Conservation (phyloP, 2,888 invertebrate genomes). For the Mystacides longicornis region DNA sequence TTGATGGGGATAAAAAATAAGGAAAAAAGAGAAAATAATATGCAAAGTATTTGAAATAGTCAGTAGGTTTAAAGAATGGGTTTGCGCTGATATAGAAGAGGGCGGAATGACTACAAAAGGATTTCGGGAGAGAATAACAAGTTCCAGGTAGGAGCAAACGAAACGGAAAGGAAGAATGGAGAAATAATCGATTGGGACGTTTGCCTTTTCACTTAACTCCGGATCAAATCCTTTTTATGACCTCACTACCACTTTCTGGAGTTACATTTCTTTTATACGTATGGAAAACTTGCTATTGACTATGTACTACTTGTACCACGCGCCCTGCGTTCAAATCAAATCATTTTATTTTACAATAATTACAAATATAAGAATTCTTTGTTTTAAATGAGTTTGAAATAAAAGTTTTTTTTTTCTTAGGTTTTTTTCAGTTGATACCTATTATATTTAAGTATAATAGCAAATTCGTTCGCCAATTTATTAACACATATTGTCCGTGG, state of each 20-base stretch:
- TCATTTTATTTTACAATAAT: too few species aligned
- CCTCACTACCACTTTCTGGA: conserved; percentile 20
- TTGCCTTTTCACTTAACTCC: conserved; percentile 27
- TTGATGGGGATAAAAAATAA: neutral
- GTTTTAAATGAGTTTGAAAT: too few species aligned
- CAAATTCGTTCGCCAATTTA: too few species aligned
- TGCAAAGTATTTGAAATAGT: neutral
- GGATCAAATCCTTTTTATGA: conserved; percentile 26
- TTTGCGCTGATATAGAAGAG: conserved; percentile 20
- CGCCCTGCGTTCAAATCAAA: too few species aligned
- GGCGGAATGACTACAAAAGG: conserved; percentile 13
- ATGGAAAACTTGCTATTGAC: conserved; percentile 12
- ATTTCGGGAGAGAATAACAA: conserved; percentile 12
- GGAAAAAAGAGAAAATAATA: too few species aligned
- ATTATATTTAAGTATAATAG: too few species aligned
- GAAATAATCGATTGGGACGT: conserved; percentile 27
- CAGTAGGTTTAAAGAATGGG: conserved; percentile 9
- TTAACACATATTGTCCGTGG: too few species aligned
- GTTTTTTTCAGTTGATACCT: too few species aligned
- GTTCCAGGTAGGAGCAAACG: conserved; percentile 3
- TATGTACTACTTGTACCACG: neutral
- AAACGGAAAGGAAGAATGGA: conserved; percentile 21
- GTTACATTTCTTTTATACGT: conserved; percentile 16
- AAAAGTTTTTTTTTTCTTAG: too few species aligned
- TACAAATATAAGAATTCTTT: too few species aligned